These are phyloP conservation scores for Okapia johnstoni DNA, from an alignment of 2,113 vertebrate genomes.

Conservation along the genomic window DNA sequence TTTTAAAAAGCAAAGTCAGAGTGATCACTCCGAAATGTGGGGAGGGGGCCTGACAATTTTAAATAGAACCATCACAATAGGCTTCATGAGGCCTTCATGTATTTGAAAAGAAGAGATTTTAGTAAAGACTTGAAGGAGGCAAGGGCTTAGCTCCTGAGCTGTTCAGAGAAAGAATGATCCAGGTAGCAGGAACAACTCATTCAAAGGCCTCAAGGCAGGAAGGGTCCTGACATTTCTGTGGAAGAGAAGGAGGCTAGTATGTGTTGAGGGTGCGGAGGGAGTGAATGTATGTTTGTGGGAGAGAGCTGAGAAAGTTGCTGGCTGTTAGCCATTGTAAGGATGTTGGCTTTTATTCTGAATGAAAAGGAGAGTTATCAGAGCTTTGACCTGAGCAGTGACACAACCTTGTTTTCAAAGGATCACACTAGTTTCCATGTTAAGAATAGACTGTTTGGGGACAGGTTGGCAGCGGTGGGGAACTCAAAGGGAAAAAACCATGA, in stretches of 20 bases:
- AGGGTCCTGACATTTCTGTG: neutral
- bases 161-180: neutral
- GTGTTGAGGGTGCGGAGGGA: neutral
- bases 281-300: neutral
- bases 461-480: neutral
- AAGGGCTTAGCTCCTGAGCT: neutral
- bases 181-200: neutral
- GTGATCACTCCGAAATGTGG: neutral
- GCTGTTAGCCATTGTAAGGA: neutral
- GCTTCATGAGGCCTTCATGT: neutral
- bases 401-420: neutral
- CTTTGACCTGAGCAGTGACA: neutral
- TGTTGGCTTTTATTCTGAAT: neutral
- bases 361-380: neutral
- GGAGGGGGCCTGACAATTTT: neutral
- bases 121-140: neutral
- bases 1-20: neutral
- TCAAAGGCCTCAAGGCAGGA: neutral
- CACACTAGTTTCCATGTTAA: neutral
- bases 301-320: rapidly evolving
- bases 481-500: neutral
- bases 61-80: neutral
- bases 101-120: neutral
- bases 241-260: neutral
- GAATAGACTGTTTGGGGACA: neutral